Conservation (phyloP, 2,888 invertebrate species). For the Melanchra persicariae region DNA sequence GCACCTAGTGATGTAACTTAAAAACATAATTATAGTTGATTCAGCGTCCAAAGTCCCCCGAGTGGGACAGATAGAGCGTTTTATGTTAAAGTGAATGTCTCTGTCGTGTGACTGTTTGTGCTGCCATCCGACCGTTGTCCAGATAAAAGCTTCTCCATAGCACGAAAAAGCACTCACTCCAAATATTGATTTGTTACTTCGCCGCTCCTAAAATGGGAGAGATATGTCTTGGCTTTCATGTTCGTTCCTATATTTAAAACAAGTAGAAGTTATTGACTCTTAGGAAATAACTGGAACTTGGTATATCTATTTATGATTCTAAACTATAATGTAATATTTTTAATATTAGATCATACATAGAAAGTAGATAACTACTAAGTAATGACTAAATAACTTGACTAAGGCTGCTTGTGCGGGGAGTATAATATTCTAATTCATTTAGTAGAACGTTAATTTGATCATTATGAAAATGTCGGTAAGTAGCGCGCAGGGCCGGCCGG, state of each 20-base stretch:
- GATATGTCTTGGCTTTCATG: constrained; percentile 83
- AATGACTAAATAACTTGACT: constrained; percentile 3
- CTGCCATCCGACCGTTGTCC: constrained; percentile 89
- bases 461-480: constrained; percentile 69
- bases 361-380: background rate
- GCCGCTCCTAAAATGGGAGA: constrained; percentile 86
- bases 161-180: constrained; percentile 91
- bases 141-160: constrained; percentile 91
- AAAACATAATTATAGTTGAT: constrained; percentile 49
- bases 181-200: constrained; percentile 91
- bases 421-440: constrained; percentile 60
- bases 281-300: constrained; percentile 53
- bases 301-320: constrained; percentile 53
- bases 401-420: constrained; percentile 28
- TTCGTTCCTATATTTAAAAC: constrained; percentile 76
- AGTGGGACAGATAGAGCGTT: constrained; percentile 72
- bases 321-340: constrained; percentile 1
- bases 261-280: constrained; percentile 71
- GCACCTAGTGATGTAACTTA: constrained; percentile 47
- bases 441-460: constrained; percentile 65
- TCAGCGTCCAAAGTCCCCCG: constrained; percentile 31
- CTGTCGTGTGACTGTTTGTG: constrained; percentile 88
- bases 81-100: constrained; percentile 88
- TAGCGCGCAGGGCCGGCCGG: constrained; percentile 62
- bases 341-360: background rate